Percentiles rank a stretch among this genome's conserved stretches.
Evolutionary conservation across 92 coral and sea anemone genomes (phyloP).

Genomic region (Chrysogorgia sp.): DNA sequence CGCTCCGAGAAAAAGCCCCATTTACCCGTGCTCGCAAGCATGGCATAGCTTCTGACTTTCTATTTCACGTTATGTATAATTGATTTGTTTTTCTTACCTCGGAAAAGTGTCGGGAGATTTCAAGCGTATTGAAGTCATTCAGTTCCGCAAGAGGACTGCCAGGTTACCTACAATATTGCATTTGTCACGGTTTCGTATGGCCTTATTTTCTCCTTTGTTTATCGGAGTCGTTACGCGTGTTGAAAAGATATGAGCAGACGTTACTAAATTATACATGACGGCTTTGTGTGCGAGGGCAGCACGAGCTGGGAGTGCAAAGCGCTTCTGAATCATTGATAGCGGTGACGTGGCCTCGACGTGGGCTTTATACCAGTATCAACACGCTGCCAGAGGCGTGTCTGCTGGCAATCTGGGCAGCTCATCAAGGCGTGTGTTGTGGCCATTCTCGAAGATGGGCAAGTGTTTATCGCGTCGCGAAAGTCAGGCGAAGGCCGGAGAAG

Average conservation of each 20-base stretch:
- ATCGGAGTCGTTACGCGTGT: too few species aligned
- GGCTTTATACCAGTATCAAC: background rate
- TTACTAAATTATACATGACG: constrained; percentile 18
- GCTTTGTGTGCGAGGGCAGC: constrained; percentile 15
- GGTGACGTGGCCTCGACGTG: background rate
- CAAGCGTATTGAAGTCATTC: too few species aligned
- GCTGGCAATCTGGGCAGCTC: constrained; percentile 19
- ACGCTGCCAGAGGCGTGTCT: constrained; percentile 36
- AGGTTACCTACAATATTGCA: constrained; percentile 8
- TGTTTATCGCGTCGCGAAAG: constrained; percentile 24
- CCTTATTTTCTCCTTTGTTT: constrained; percentile 10
- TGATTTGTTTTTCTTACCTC: background rate
- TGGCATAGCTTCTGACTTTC: background rate
- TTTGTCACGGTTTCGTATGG: background rate
- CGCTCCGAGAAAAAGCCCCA: too few species aligned
- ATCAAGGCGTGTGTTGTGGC: constrained; percentile 12
- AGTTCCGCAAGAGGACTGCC: background rate
- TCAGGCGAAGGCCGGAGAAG: constrained; percentile 6
- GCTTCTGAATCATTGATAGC: constrained; percentile 46
- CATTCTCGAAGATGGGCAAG: constrained; percentile 37
- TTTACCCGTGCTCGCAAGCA: background rate
- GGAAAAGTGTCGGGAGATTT: too few species aligned
- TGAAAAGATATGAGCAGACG: background rate
- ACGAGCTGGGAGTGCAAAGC: constrained; percentile 3
- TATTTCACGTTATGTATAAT: background rate